Percentiles rank a stretch among this genome's conserved stretches.
Conservation (phyloP, 2,888 invertebrate genomes). For the Cephus pygmeus region DNA sequence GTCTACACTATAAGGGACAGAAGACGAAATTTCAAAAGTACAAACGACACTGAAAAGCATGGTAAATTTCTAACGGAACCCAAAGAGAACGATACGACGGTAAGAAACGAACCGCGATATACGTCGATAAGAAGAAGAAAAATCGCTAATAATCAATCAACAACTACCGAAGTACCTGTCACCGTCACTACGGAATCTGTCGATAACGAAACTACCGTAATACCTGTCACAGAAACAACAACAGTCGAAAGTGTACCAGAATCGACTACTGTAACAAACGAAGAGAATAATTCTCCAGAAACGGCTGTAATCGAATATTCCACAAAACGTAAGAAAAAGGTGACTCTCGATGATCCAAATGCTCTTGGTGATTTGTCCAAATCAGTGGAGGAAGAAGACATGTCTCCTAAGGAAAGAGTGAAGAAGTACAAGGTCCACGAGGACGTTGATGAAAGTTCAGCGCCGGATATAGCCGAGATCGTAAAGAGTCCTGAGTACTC, state of each 20-base stretch:
- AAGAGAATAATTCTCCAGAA: neutral
- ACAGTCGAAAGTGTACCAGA: neutral
- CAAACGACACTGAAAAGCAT: conserved; percentile 31
- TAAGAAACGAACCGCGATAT: conserved; percentile 55
- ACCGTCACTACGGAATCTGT: conserved; percentile 7
- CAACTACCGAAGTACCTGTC: conserved; percentile 6
- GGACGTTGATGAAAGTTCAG: conserved; percentile 26
- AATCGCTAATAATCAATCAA: neutral
- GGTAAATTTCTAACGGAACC: conserved; percentile 31
- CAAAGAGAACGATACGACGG: conserved; percentile 29
- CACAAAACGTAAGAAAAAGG: neutral
- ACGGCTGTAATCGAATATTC: neutral
- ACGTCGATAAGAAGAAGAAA: conserved; percentile 7
- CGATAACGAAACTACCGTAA: neutral
- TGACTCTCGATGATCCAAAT: neutral
- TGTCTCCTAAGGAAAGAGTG: neutral
- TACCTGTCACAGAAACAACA: neutral
- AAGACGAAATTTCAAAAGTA: conserved; percentile 37
- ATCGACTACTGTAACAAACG: neutral
- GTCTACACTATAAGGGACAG: conserved; percentile 45
- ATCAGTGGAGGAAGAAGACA: neutral
- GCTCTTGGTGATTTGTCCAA: no score
- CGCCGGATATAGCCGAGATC: conserved; percentile 65
- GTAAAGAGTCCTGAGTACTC: conserved; percentile 67
- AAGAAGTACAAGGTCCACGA: conserved; percentile 39